Conservation (phyloP, 1,140 invertebrate genomes). For the Mercenaria mercenaria region DNA sequence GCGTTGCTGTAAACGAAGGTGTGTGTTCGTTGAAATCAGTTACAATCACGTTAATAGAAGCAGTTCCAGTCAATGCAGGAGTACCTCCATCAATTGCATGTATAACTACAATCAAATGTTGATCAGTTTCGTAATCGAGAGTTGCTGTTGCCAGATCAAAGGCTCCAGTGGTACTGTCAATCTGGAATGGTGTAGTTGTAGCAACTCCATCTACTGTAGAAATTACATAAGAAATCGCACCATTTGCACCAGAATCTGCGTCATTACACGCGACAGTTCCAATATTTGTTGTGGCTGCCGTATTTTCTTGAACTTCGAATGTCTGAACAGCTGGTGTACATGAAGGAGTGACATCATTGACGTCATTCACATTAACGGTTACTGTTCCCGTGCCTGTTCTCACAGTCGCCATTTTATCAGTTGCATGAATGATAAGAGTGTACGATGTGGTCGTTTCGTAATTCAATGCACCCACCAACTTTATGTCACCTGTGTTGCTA, state of each 20-base stretch:
- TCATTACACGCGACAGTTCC: constrained; percentile 91
- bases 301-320: constrained; percentile 92
- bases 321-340: constrained; percentile 67
- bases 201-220: constrained; percentile 85
- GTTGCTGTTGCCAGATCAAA: constrained; percentile 14
- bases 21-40: constrained; percentile 68
- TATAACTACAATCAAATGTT: constrained; percentile 42
- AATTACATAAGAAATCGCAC: constrained; percentile 63
- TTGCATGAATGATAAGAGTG: constrained; percentile 67
- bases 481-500: constrained; percentile 62
- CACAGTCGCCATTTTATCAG: constrained; percentile 58
- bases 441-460: constrained; percentile 75
- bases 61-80: constrained; percentile 51
- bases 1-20: constrained; percentile 56
- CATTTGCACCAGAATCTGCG: constrained; percentile 64
- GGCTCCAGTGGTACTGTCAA: constrained; percentile 7
- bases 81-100: constrained; percentile 61
- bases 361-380: constrained; percentile 70
- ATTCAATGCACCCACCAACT: constrained; percentile 67
- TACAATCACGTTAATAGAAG: constrained; percentile 64
- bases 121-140: constrained; percentile 56
- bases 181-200: constrained; percentile 39
- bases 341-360: constrained; percentile 75
- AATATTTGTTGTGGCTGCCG: constrained; percentile 93
- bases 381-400: constrained; percentile 65